phyloP scores from a whole-genome alignment of 64 coral and sea anemone genomes.

The Exaiptasia diaphana region DNA sequence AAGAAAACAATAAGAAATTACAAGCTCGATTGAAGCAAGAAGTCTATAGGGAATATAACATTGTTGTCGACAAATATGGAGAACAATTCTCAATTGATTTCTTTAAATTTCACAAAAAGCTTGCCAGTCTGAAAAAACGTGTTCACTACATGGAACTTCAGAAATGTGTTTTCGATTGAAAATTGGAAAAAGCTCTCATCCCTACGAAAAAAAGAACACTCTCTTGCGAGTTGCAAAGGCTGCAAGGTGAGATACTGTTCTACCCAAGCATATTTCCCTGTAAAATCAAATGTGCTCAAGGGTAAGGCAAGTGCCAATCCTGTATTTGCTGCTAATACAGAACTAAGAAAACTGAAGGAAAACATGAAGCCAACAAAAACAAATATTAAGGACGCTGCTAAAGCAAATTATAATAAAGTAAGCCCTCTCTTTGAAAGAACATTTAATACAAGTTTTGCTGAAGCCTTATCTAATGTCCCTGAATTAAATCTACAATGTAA shows the following conservation, averaged over 20 bases:
- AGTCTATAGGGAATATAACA: conserved; percentile 17
- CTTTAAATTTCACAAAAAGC: conserved; percentile 57
- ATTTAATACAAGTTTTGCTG: background rate
- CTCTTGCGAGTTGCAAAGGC: background rate
- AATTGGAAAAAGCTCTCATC: background rate
- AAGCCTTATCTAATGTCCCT: background rate
- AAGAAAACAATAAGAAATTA: conserved; percentile 53
- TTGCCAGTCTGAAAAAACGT: conserved; percentile 1
- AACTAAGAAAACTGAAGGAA: background rate
- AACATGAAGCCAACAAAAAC: conserved; percentile 2
- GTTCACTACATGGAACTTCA: conserved; percentile 56
- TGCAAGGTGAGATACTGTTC: background rate
- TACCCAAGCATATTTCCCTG: conserved; percentile 32
- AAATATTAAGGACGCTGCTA: background rate
- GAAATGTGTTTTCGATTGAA: background rate
- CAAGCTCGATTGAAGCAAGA: conserved; percentile 41
- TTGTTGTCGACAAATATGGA: background rate
- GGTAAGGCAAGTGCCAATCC: conserved; percentile 24
- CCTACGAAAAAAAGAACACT: background rate
- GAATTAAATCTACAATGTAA: background rate
- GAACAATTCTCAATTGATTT: conserved; percentile 48
- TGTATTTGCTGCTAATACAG: conserved; percentile 29
- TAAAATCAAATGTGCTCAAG: conserved; percentile 17
- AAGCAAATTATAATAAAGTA: background rate
- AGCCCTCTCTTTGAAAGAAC: background rate